Percentiles rank a stretch among this genome's conserved stretches.
Evolutionary conservation across 1,140 invertebrate species (phyloP).

Genomic region (Thaumatotibia leucotreta): DNA sequence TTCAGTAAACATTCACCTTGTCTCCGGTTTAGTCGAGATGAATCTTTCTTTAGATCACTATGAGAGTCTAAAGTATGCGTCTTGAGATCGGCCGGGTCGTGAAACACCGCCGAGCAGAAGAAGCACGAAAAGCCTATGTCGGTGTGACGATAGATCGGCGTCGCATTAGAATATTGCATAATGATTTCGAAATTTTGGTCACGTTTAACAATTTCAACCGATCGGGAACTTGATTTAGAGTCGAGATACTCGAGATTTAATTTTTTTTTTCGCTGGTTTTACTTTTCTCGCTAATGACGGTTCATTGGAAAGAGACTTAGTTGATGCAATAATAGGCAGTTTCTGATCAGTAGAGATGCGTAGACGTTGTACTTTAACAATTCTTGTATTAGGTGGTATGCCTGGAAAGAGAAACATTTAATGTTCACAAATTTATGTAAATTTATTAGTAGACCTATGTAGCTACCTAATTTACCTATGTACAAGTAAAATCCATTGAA

Average conservation of each 20-base stretch:
- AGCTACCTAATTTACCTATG: too few relatives aligned
- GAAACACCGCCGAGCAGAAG: constrained; percentile 18
- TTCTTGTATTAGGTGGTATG: neutral
- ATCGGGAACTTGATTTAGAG: neutral
- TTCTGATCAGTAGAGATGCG: too few relatives aligned
- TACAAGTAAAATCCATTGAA: too few relatives aligned
- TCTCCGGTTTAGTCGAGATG: neutral
- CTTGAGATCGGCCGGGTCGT: constrained; percentile 19
- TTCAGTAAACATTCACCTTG: constrained; percentile 17
- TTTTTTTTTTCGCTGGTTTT: neutral
- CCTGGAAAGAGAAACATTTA: constrained; percentile 1
- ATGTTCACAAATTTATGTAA: too few relatives aligned
- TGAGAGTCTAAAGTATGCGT: constrained; percentile 12
- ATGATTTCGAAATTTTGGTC: constrained; percentile 36
- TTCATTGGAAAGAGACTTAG: too few relatives aligned
- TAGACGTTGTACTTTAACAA: neutral
- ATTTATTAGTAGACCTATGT: too few relatives aligned
- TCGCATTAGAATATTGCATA: constrained; percentile 26
- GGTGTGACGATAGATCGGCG: constrained; percentile 15
- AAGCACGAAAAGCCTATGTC: constrained; percentile 20
- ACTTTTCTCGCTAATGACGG: too few relatives aligned
- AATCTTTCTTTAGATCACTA: neutral
- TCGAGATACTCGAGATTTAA: neutral
- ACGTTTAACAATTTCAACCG: constrained; percentile 33
- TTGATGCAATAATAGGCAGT: too few relatives aligned